Conservation (phyloP, 2,888 invertebrate genomes). For the Nymphalis c-album region DNA sequence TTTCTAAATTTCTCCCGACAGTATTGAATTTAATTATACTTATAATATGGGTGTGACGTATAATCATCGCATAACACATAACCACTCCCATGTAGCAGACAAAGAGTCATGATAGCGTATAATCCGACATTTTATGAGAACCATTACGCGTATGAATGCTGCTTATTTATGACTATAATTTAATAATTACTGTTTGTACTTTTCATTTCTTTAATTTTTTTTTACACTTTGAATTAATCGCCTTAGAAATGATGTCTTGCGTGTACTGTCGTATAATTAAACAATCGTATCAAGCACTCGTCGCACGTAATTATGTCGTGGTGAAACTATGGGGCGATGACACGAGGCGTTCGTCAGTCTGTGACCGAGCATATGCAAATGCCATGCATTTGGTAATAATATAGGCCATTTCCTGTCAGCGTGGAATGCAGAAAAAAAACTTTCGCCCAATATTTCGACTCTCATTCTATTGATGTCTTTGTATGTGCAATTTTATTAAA, state of each 20-base stretch:
- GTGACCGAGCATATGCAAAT: conserved; percentile 65
- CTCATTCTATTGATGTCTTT: not conserved
- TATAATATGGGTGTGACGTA: not conserved
- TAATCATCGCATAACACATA: conserved; percentile 4
- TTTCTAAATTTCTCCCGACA: conserved; percentile 1
- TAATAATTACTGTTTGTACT: conserved; percentile 6
- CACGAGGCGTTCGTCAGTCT: conserved; percentile 46
- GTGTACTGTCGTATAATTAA: conserved; percentile 40
- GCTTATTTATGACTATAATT: conserved; percentile 4
- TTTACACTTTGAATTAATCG: conserved; percentile 46
- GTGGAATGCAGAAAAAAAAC: conserved; percentile 57
- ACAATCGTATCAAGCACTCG: conserved; percentile 47
- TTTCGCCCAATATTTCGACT: conserved; percentile 42
- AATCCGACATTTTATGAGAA: conserved; percentile 3
- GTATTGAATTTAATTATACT: conserved; percentile 1
- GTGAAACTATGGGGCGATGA: conserved; percentile 56
- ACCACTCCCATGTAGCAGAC: conserved; percentile 14
- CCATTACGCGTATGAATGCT: not conserved
- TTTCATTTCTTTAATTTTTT: conserved; percentile 28
- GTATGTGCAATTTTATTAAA: too few species aligned
- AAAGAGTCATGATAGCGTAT: not conserved
- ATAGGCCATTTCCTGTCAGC: conserved; percentile 65
- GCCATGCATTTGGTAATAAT: conserved; percentile 57
- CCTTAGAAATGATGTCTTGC: conserved; percentile 47
- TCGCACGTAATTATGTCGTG: conserved; percentile 52